A percentile compares a stretch with the other conserved stretches of the same genome.
phyloP scores from a whole-genome alignment of 2,797 vertebrate species.

The Peromyscus nudipes region DNA sequence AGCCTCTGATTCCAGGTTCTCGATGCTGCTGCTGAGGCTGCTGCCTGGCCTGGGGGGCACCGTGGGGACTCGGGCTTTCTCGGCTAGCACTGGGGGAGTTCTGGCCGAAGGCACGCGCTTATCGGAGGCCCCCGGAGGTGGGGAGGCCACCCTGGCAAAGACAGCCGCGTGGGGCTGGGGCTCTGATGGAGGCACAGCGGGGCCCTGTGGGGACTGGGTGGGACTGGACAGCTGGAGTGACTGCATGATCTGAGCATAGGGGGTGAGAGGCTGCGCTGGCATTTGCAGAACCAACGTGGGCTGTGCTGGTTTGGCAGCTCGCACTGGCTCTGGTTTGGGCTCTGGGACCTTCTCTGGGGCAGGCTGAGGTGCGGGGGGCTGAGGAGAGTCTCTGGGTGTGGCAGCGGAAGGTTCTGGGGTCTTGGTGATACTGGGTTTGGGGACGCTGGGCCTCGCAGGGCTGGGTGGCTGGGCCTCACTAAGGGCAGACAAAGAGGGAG shows the following conservation, averaged over 20 bases:
- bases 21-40: conserved; percentile 87
- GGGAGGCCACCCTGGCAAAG: conserved; percentile 91
- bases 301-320: not conserved
- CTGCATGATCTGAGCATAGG: conserved; percentile 96
- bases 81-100: not conserved
- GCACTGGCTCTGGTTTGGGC: not conserved
- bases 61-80: conserved; percentile 66
- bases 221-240: conserved; percentile 90
- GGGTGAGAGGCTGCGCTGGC: conserved; percentile 71
- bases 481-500: conserved; percentile 95
- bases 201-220: not conserved
- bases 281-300: not conserved
- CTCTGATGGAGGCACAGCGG: not conserved
- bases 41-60: conserved; percentile 63
- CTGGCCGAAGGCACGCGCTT: conserved; percentile 49
- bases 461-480: conserved; percentile 91
- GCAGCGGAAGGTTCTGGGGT: conserved; percentile 11
- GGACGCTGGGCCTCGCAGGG: conserved; percentile 85
- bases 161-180: conserved; percentile 90
- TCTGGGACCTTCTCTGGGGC: conserved; percentile 45
- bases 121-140: conserved; percentile 4
- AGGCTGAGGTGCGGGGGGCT: conserved; percentile 47
- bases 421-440: conserved; percentile 57
- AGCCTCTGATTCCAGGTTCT: conserved; percentile 96
- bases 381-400: not conserved